phyloP scores from a whole-genome alignment of 1,140 invertebrate genomes.

The Musca domestica region DNA sequence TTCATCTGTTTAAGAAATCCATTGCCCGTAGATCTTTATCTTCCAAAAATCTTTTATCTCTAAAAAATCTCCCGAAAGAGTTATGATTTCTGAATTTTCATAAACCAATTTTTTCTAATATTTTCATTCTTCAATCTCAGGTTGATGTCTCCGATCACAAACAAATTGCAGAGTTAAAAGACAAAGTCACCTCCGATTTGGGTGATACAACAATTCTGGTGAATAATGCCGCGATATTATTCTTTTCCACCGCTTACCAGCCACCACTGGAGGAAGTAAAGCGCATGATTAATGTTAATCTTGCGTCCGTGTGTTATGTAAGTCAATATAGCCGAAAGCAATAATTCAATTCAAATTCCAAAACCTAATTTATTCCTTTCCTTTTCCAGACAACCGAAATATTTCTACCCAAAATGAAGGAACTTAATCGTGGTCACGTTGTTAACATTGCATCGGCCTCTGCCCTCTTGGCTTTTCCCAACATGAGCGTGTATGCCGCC shows the following conservation, averaged over 20 bases:
- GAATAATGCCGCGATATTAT: slow-evolving; percentile 28
- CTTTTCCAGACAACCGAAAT: slow-evolving; percentile 60
- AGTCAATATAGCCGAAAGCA: background rate
- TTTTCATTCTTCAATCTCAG: slow-evolving; percentile 6
- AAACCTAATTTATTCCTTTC: background rate
- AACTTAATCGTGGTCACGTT: slow-evolving; percentile 76
- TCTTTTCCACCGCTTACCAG: background rate
- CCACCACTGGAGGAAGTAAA: background rate
- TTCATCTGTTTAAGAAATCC: background rate
- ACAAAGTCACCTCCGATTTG: slow-evolving; percentile 23
- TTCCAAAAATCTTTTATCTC: background rate
- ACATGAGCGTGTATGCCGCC: slow-evolving; percentile 58
- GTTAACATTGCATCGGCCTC: slow-evolving; percentile 80
- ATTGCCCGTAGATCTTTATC: too few species aligned
- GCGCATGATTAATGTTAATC: slow-evolving; percentile 25
- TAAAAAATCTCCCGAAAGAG: background rate
- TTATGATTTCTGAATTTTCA: background rate
- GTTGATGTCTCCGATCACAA: slow-evolving; percentile 22
- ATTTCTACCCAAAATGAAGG: slow-evolving; percentile 78
- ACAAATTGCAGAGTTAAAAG: slow-evolving; percentile 12
- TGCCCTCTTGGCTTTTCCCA: slow-evolving; percentile 52
- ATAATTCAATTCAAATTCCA: background rate
- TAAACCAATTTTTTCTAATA: too few species aligned
- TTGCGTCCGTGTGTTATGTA: slow-evolving; percentile 7
- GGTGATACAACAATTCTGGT: slow-evolving; percentile 26